Base-by-base conservation (phyloP, 2,113 vertebrate species). In the Chaetops frenatus region DNA sequence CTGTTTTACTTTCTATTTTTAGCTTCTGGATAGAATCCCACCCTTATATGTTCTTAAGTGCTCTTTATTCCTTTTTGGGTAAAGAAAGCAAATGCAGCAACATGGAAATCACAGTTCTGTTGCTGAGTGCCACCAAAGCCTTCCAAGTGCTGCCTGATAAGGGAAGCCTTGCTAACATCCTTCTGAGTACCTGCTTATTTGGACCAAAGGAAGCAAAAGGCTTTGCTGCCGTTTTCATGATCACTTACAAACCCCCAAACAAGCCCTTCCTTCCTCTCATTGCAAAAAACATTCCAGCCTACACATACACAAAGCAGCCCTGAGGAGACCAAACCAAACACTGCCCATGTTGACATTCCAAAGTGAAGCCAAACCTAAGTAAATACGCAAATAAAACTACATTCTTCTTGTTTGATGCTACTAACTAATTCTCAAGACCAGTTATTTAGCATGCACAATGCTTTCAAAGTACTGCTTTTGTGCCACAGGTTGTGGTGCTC, bases 61-160 rank as follows among this genome's bases (percentile, higher is more conserved):
- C 48, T 83, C 88, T 93, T 94, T 82, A 91, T 95, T 96, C 97
- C 97, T 97, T 97, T 97, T 97, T 95, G 96, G 98, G 97, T 97
- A 96, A 97, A 95, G 94, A 97, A 95, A 93, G 89, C 82, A 88
- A 97, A 95, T 47, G 81, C 70, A 92, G 67, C 60, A 89, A 74
- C 79, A 93, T n/a, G 33, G 65, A 92, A 81, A 85, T 91, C 69
- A 12, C 40, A 24, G 74, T 44, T 88, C 65, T 57, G 12, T 47
- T 77, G 62, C 88, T 80, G 73, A 70, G 35, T 12, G 56, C 71
- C 62, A 72, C 82, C 77, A 79, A 60, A 86, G 53, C 82, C 80
- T 92, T 84, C 67, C 40, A 66, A 90, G 45, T n/a, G 64, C 54
- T 81, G 66, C 64, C 86, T 51, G 90, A 61, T 67, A 81, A 96